Conservation (phyloP, 2,888 invertebrate species). For the Azorinus chamasolen region DNA sequence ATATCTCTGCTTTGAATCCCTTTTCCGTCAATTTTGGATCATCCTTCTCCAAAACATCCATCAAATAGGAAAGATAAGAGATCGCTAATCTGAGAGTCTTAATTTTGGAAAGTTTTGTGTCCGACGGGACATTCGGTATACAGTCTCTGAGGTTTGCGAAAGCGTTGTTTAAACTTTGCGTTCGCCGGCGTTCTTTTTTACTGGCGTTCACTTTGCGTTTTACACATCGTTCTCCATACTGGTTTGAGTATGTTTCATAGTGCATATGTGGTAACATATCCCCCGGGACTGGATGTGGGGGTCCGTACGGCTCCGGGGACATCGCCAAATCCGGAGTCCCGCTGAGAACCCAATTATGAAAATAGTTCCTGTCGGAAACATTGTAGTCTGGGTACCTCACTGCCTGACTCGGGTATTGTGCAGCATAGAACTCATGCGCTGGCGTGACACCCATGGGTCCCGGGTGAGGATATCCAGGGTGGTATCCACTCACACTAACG, state of each 20-base stretch:
- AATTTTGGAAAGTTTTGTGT: conserved; percentile 97
- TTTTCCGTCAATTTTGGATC: conserved; percentile 89
- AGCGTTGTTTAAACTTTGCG: conserved; percentile 97
- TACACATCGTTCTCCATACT: conserved; percentile 75
- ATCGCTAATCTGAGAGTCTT: conserved; percentile 97
- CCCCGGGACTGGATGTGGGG: conserved; percentile 47
- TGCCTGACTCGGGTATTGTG: conserved; percentile 72
- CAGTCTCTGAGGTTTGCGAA: conserved; percentile 96
- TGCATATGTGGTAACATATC: conserved; percentile 55
- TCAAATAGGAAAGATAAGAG: conserved; percentile 91
- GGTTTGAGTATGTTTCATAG: conserved; percentile 61
- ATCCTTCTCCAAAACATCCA: conserved; percentile 94
- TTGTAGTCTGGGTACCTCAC: conserved; percentile 75
- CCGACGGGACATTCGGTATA: conserved; percentile 98
- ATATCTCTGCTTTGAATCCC: conserved; percentile 95
- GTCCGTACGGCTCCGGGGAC: conserved; percentile 72
- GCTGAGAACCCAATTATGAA: conserved; percentile 81
- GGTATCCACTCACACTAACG: conserved; percentile 81
- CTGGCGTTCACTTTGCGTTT: conserved; percentile 91
- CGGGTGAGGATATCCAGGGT: conserved; percentile 81
- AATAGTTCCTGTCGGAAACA: conserved; percentile 74
- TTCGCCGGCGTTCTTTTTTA: conserved; percentile 96
- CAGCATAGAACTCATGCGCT: conserved; percentile 75
- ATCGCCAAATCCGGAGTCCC: conserved; percentile 75
- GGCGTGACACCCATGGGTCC: conserved; percentile 76